These are phyloP conservation scores for Crotalus tigris DNA, from an alignment of 2,113 vertebrate genomes.

Conservation along the genomic window DNA sequence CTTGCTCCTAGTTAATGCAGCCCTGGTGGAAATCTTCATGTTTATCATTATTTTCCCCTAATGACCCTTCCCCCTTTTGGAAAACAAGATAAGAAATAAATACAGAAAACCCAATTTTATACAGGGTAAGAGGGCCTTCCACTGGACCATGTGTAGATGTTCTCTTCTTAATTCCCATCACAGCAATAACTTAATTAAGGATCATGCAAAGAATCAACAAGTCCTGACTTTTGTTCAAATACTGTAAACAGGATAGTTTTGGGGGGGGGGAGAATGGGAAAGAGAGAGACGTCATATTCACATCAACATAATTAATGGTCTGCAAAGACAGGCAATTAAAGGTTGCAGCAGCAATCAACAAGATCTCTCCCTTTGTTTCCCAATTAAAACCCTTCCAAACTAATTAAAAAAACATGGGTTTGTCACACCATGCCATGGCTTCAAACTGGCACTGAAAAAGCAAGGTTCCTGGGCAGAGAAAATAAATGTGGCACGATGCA, in stretches of 20 bases:
- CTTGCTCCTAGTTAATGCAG: slow-evolving; percentile 55
- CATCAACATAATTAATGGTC: slow-evolving; percentile 59
- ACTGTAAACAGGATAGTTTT: slow-evolving; percentile 46
- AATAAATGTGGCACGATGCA: slow-evolving; percentile 47
- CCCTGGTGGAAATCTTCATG: slow-evolving; percentile 47
- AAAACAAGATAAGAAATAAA: background rate
- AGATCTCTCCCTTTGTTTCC: slow-evolving; percentile 59
- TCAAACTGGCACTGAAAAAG: slow-evolving; percentile 37
- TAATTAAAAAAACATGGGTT: slow-evolving; percentile 60
- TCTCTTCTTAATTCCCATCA: slow-evolving; percentile 65
- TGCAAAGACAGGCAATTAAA: slow-evolving; percentile 59
- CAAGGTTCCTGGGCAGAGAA: slow-evolving; percentile 49
- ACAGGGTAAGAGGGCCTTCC: slow-evolving; percentile 56
- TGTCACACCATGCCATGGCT: slow-evolving; percentile 53
- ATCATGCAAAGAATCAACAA: slow-evolving; percentile 63
- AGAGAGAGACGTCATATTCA: slow-evolving; percentile 38
- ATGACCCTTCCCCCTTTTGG: slow-evolving; percentile 60
- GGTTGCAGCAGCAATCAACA: slow-evolving; percentile 58
- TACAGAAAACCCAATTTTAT: background rate
- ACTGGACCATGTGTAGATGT: slow-evolving; percentile 63
- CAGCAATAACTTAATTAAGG: slow-evolving; percentile 73
- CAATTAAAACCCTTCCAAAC: slow-evolving; percentile 58
- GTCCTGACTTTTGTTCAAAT: slow-evolving; percentile 50
- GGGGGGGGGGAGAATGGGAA: background rate
- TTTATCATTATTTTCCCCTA: slow-evolving; percentile 16